Base-by-base conservation (phyloP, 2,888 invertebrate genomes). In the Saturnia japonica region DNA sequence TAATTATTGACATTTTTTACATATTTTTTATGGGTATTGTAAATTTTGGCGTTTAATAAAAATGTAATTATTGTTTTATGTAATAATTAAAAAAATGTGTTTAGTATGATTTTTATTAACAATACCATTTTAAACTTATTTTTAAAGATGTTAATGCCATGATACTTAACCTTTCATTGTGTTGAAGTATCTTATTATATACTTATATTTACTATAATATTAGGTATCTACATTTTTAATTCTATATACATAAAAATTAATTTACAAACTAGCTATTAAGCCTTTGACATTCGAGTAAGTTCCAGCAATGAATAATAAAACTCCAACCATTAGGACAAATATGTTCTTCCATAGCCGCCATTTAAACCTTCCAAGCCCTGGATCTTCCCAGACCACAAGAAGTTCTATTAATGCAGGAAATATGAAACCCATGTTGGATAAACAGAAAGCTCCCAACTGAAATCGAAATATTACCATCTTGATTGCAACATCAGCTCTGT, bases 391-490 rank as follows among this genome's bases (percentile, higher is more conserved):
- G 0, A 88, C 81, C 0, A 93, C 90, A 0, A 92, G 76, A 0
- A 89, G 79, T n/a, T 93, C 93, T 19, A 93, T 93, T 4, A 88
- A 54, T 0, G 93, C 91, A 0, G 93, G 93, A 73, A 91, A 94
- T 75, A 94, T 91, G 75, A 94, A 94, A 0, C 93, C 93, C 85
- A 93, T 91, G 75, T 91, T 91, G 0, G 93, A 93, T 7, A 94
- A 76, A 62, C 93, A 93, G 77, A 94, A 92, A 0, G 93, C 91
- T n/a, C 93, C 93, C 0, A 94, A 82, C 93, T 94, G 88, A 16
- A 90, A 91, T 62, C 69, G 72, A 77, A 69, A 54, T 67, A n/a
- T 70, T 28, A 11, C 2, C 19, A 47, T n/a, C 14, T 28, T 28
- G 25, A 12, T 22, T 9, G n/a, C 47, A 19, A 54, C 8, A 54